Evolutionary conservation across 2,797 vertebrate species (phyloP), one percentile per base, ranked within the genome.

Genomic region (Melanotaenia maccullochi): DNA sequence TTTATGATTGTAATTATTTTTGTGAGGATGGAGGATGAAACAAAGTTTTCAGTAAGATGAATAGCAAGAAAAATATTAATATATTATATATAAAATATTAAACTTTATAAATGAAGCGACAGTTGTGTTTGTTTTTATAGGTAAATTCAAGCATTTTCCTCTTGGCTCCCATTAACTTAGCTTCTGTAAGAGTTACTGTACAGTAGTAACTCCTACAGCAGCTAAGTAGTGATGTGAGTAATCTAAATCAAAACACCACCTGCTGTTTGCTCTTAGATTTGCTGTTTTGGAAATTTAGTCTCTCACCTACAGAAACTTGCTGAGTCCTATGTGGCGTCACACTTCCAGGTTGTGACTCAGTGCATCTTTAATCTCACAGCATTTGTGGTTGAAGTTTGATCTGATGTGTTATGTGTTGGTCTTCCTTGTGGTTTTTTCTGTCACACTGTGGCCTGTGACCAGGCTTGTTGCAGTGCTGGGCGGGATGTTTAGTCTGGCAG

Each of bases 401-500:
- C 14, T 56, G 64, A 36, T 47, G 58, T 57, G 72, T 51, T 66
- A 71, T 70, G 77, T 71, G 64, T 40, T 18, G 2, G 59, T n/a
- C 38, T 66, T 62, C 47, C 47, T 70, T 55, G 72, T 9, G 68
- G 71, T 71, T 57, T 16, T 60, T 71, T 80, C 5, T 5, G 18
- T 73, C 75, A 57, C 55, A 36, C 55, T 67, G 78, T 25, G 56
- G 72, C 33, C 59, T 68, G 74, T 65, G 76, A 61, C 85, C 81
- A 77, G 76, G 71, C 65, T 47, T 59, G 73, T 75, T 76, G 3
- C 56, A 75, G 73, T 64, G 73, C 77, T 52, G 79, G 86, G 87
- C 90, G 92, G 92, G 91, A 92, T 93, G 93, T 95, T 95, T 94
- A 93, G 94, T 92, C 94, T 92, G 90, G 20, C 68, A 44, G 70